A percentile compares a stretch with the other conserved stretches of the same genome.
These are phyloP conservation scores for Pogonomyrmex californicus DNA, from an alignment of 1,140 invertebrate species.

Conservation along the genomic window DNA sequence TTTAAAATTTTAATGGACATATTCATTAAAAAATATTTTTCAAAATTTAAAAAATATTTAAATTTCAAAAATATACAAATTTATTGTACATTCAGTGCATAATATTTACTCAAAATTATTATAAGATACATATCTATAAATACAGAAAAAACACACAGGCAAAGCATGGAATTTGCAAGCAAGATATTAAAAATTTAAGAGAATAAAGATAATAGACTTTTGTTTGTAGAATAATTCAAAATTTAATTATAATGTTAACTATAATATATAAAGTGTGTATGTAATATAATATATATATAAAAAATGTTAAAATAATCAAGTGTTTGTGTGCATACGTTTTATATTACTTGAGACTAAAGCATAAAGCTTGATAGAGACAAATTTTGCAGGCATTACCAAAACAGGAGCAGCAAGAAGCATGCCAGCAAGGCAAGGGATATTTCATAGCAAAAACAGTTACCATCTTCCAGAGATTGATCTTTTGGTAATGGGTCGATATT, in stretches of 20 bases:
- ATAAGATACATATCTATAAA: neutral
- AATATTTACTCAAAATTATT: conserved; percentile 9
- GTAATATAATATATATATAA: neutral
- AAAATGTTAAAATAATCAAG: neutral
- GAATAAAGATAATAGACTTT: neutral
- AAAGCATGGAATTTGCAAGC: conserved; percentile 18
- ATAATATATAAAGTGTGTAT: too few species aligned
- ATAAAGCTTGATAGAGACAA: conserved; percentile 4
- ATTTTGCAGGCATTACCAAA: conserved; percentile 70
- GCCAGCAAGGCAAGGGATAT: conserved; percentile 78
- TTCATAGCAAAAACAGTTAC: conserved; percentile 87
- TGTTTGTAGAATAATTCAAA: conserved; percentile 1
- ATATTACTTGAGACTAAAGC: neutral
- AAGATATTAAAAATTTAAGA: conserved; percentile 13
- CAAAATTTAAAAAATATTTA: conserved; percentile 8
- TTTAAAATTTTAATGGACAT: neutral
- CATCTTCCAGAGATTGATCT: conserved; percentile 90
- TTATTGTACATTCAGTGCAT: neutral
- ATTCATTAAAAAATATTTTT: conserved; percentile 21
- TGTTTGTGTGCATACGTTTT: neutral
- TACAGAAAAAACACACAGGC: neutral
- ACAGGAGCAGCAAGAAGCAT: conserved; percentile 79
- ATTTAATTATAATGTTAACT: neutral
- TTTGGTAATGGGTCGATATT: conserved; percentile 88
- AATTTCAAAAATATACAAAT: conserved; percentile 18